A percentile compares a stretch with the other conserved stretches of the same genome.
These are phyloP conservation scores for Castor canadensis DNA, from an alignment of 2,113 vertebrate genomes.

Conservation along the genomic window DNA sequence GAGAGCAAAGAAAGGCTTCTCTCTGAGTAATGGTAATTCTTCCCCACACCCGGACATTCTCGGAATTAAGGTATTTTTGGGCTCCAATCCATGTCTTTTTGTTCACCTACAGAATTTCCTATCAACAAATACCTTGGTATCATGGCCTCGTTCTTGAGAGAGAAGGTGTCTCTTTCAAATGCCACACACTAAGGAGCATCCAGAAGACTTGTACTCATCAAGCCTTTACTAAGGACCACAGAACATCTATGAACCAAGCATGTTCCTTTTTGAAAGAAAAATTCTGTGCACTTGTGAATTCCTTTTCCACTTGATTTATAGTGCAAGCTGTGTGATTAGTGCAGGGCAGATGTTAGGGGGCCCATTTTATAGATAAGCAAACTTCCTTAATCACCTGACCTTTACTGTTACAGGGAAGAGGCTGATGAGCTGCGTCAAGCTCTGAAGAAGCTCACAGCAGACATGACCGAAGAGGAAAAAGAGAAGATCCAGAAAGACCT, in stretches of 20 bases:
- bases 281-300: background rate
- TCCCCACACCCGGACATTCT: background rate
- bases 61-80: background rate
- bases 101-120: background rate
- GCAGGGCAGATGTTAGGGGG: background rate
- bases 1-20: background rate
- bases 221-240: background rate
- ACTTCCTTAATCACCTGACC: background rate
- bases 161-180: background rate
- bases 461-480: rapidly evolving
- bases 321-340: background rate
- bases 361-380: background rate
- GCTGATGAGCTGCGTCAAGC: rapidly evolving
- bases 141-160: background rate
- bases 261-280: background rate
- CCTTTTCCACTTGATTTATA: background rate
- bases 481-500: rapidly evolving
- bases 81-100: background rate
- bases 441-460: rapidly evolving
- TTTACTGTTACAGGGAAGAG: background rate
- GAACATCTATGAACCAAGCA: rapidly evolving
- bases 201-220: background rate
- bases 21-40: background rate
- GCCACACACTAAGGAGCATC: no score
- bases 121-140: background rate